These are phyloP conservation scores for Oxygymnocypris stewartii DNA, from an alignment of 2,113 vertebrate genomes.

Conservation along the genomic window DNA sequence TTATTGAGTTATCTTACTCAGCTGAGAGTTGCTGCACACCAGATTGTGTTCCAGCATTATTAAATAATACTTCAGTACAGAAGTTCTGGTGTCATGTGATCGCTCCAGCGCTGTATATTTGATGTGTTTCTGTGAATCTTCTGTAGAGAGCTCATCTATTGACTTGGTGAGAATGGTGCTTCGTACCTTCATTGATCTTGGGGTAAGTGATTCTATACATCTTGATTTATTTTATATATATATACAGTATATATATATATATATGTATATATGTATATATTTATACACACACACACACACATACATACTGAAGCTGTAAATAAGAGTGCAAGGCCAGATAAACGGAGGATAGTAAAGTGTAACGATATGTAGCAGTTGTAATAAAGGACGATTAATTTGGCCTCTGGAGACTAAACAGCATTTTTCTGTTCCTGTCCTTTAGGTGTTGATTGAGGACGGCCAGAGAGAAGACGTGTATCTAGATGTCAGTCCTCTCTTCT, in stretches of 20 bases:
- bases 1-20: not conserved
- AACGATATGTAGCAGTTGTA: slow-evolving; percentile 10
- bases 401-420: slow-evolving; percentile 6
- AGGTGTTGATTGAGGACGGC: slow-evolving; percentile 80
- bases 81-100: not conserved
- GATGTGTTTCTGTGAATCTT: slow-evolving; percentile 64
- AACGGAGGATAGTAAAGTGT: not conserved
- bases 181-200: slow-evolving; percentile 83
- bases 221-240: not conserved
- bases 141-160: slow-evolving; percentile 75
- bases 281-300: not conserved
- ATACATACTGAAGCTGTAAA: not conserved
- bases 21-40: not conserved
- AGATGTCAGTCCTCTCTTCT: slow-evolving; percentile 74
- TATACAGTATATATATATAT: too few relatives aligned
- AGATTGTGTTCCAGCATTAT: slow-evolving; percentile 2
- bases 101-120: slow-evolving; percentile 55
- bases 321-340: not conserved
- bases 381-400: slow-evolving; percentile 22
- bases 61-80: not conserved
- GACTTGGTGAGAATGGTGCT: slow-evolving; percentile 76
- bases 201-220: slow-evolving; percentile 76
- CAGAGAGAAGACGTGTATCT: slow-evolving; percentile 65
- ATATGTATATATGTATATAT: too few relatives aligned
- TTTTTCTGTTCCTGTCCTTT: slow-evolving; percentile 48